Evolutionary conservation across 2,797 vertebrate species (phyloP).

Genomic region (Cuniculus paca): DNA sequence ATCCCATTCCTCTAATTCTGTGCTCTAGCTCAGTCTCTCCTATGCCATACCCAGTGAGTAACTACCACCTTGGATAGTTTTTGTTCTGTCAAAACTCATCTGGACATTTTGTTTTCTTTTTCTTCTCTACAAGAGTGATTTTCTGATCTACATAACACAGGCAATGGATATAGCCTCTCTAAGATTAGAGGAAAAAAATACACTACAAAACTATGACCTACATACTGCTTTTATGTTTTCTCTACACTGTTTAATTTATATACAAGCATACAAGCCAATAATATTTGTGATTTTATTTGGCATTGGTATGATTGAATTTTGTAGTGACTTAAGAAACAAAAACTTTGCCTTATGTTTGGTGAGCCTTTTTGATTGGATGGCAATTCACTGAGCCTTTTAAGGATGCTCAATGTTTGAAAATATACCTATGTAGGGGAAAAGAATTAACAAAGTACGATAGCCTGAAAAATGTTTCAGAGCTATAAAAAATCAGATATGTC

Average conservation of each 20-base stretch:
- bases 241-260: background rate
- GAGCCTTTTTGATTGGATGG: conserved; percentile 22
- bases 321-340: background rate
- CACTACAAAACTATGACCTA: background rate
- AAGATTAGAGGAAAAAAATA: background rate
- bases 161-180: background rate
- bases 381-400: background rate
- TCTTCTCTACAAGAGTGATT: background rate
- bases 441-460: conserved; percentile 48
- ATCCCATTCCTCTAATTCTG: background rate
- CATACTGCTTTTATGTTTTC: background rate
- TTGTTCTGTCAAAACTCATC: background rate
- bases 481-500: conserved; percentile 25
- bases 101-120: background rate
- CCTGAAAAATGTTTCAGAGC: background rate
- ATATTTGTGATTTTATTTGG: conserved; percentile 44
- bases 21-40: background rate
- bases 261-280: background rate
- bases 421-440: background rate
- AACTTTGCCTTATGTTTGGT: background rate
- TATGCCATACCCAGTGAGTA: background rate
- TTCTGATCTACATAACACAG: accelerated
- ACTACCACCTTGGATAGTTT: background rate
- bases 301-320: background rate
- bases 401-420: conserved; percentile 1